A percentile compares a stretch with the other conserved stretches of the same genome.
These are phyloP conservation scores for Macquaria ambigua DNA, from an alignment of 2,113 vertebrate species.

Conservation along the genomic window DNA sequence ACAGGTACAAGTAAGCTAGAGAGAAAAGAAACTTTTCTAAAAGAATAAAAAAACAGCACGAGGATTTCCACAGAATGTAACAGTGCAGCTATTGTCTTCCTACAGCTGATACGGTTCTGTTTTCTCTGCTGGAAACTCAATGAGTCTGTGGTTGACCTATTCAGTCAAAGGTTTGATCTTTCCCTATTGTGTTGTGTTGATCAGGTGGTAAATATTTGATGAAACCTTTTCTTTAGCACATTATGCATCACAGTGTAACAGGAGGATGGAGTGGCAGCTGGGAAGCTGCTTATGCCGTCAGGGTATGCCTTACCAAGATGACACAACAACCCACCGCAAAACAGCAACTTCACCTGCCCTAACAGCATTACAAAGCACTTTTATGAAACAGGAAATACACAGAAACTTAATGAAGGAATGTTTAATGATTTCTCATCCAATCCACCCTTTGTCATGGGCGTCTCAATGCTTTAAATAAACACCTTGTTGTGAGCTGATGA, in stretches of 20 bases:
- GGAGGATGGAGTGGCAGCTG: conserved; percentile 86
- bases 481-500: conserved; percentile 5
- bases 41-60: not conserved
- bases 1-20: not conserved
- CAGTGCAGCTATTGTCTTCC: conserved; percentile 38
- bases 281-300: conserved; percentile 81
- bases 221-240: conserved; percentile 83
- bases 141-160: conserved; percentile 65
- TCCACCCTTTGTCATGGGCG: not conserved
- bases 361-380: conserved; percentile 42
- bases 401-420: not conserved
- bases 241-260: conserved; percentile 79
- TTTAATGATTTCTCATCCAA: not conserved
- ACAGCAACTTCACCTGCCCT: conserved; percentile 11
- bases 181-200: conserved; percentile 80
- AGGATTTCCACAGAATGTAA: not conserved
- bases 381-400: not conserved
- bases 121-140: conserved; percentile 72
- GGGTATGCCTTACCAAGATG: conserved; percentile 77
- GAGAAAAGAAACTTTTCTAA: not conserved
- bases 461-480: conserved; percentile 25
- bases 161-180: conserved; percentile 84
- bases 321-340: conserved; percentile 50
- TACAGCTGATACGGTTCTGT: conserved; percentile 42
- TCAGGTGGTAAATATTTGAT: conserved; percentile 90